Conservation (phyloP, 2,888 invertebrate species). For the Anodontia alba region DNA sequence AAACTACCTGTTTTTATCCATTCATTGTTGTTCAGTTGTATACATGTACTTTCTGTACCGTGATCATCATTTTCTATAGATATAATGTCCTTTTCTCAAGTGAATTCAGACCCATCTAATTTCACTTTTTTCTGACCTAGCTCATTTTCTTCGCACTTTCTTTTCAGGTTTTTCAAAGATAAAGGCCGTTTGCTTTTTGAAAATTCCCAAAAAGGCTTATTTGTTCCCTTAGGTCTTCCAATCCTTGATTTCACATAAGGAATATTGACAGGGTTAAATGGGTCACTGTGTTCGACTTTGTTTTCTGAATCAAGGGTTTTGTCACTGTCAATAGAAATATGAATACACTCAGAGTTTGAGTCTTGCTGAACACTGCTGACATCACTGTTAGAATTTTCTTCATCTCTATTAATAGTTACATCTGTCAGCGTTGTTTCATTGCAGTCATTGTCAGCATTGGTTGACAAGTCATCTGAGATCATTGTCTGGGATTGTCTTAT, state of each 20-base stretch:
- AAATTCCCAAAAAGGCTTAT: slow-evolving; percentile 1
- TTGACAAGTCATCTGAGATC: no score
- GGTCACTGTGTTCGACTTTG: not conserved
- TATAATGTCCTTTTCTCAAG: not conserved
- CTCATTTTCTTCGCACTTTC: not conserved
- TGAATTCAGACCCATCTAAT: not conserved
- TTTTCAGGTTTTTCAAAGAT: not conserved
- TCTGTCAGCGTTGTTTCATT: no score
- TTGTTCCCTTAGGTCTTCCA: not conserved
- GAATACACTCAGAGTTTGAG: not conserved
- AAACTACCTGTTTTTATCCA: not conserved
- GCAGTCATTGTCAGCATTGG: no score
- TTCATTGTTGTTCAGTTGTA: not conserved
- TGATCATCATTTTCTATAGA: not conserved
- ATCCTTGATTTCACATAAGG: slow-evolving; percentile 1
- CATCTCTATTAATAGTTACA: no score
- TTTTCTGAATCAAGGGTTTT: not conserved
- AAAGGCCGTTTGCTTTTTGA: not conserved
- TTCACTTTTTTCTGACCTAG: not conserved
- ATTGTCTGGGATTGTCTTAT: no score
- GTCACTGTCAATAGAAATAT: not conserved
- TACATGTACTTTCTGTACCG: no score
- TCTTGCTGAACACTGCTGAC: not conserved
- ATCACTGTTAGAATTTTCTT: not conserved
- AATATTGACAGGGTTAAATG: not conserved